Percentiles rank a stretch among this genome's conserved stretches.
Conservation (phyloP, 2,113 vertebrate species). For the Tachysurus fulvidraco region DNA sequence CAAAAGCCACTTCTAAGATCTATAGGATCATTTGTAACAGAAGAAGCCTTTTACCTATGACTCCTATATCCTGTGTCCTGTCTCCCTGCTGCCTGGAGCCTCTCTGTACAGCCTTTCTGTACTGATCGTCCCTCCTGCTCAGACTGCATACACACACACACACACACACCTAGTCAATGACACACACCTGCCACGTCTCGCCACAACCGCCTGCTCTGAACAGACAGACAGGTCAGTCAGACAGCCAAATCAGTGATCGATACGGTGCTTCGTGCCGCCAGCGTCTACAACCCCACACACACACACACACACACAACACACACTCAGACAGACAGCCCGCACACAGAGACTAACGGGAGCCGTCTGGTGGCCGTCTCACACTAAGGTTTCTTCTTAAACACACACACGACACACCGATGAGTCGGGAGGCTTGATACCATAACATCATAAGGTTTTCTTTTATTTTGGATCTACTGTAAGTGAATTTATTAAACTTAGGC, state of each 20-base stretch:
- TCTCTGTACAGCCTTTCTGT: conserved; percentile 7
- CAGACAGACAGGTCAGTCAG: conserved; percentile 47
- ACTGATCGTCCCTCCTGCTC: conserved; percentile 42
- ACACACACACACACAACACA: too few species aligned
- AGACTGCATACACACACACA: conserved; percentile 57
- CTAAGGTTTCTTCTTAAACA: conserved; percentile 5
- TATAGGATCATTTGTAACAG: neutral
- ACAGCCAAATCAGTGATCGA: conserved; percentile 52
- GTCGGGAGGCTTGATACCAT: neutral
- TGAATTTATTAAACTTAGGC: neutral
- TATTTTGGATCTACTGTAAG: neutral
- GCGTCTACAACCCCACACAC: conserved; percentile 1
- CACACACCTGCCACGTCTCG: conserved; percentile 37
- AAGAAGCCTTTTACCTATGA: neutral
- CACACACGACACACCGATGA: neutral
- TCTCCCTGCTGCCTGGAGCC: conserved; percentile 17
- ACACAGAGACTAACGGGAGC: conserved; percentile 19
- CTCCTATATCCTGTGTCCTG: neutral
- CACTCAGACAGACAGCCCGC: neutral
- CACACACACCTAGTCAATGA: conserved; percentile 42
- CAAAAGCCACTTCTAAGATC: neutral
- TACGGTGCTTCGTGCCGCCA: conserved; percentile 35
- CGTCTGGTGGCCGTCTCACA: conserved; percentile 31
- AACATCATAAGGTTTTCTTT: neutral
- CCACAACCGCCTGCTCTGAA: conserved; percentile 17